These are phyloP conservation scores for Hippasteria phrygiana DNA, from an alignment of 53 echinoderm and acorn worm species.

Conservation along the genomic window DNA sequence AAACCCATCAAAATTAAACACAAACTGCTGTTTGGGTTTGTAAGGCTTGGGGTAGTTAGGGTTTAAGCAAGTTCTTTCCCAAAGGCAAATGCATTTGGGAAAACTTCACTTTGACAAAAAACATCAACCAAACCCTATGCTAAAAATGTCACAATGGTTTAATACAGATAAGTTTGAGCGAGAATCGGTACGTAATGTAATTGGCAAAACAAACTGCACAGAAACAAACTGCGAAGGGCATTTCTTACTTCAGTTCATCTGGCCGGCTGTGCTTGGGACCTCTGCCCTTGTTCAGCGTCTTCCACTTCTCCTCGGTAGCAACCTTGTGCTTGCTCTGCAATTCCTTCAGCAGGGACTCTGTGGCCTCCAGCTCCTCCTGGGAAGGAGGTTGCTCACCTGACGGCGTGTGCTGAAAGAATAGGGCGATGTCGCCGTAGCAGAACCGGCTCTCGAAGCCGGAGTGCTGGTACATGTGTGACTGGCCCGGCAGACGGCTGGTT, in stretches of 20 bases:
- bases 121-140: too few relatives aligned
- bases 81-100: too few relatives aligned
- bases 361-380: constrained; percentile 68
- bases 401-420: constrained; percentile 94
- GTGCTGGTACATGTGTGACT: constrained; percentile 89
- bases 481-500: constrained; percentile 78
- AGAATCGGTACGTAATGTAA: too few relatives aligned
- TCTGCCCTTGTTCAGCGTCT: constrained; percentile 45
- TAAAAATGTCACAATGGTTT: too few relatives aligned
- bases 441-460: constrained; percentile 94
- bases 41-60: too few relatives aligned
- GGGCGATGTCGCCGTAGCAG: constrained; percentile 91
- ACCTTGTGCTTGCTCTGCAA: constrained; percentile 55
- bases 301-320: constrained; percentile 66
- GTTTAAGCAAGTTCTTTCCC: too few relatives aligned
- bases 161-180: too few relatives aligned
- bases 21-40: too few relatives aligned
- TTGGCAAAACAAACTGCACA: constrained; percentile 3
- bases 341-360: constrained; percentile 69
- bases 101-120: too few relatives aligned
- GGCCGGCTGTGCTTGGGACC: constrained; percentile 73
- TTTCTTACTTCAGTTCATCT: constrained; percentile 80
- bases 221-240: constrained; percentile 19
- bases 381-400: constrained; percentile 72
- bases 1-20: too few relatives aligned